Conservation (phyloP, 2,797 vertebrate species). For the Dermochelys coriacea region DNA sequence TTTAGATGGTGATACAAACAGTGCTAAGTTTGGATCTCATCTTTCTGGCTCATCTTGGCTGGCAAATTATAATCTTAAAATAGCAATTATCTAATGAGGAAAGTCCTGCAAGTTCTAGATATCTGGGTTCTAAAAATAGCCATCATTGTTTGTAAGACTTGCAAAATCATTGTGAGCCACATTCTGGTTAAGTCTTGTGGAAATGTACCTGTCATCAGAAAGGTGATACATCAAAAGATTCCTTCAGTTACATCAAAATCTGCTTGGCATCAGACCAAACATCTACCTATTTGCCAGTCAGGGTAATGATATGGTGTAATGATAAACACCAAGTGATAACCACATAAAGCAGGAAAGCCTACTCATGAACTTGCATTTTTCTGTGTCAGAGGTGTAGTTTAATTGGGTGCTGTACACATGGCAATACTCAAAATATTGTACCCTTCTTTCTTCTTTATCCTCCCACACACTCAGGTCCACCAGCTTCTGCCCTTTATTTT, state of each 20-base stretch:
- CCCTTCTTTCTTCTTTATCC: neutral
- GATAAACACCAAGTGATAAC: conserved; percentile 51
- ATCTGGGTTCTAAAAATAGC: conserved; percentile 56
- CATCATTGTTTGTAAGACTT: conserved; percentile 22
- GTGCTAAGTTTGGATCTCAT: conserved; percentile 74
- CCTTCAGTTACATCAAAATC: conserved; percentile 24
- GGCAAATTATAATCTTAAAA: conserved; percentile 77
- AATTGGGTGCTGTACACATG: neutral
- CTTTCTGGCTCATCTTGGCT: conserved; percentile 40
- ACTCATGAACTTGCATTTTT: conserved; percentile 25
- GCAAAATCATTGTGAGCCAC: neutral
- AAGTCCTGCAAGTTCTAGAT: conserved; percentile 64
- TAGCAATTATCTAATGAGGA: conserved; percentile 73
- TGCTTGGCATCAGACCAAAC: conserved; percentile 46
- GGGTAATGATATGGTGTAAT: conserved; percentile 66
- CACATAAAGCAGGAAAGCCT: conserved; percentile 59
- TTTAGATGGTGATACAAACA: conserved; percentile 80
- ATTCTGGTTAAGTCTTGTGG: neutral
- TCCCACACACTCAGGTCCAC: neutral
- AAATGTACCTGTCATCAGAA: conserved; percentile 47
- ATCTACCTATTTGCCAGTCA: conserved; percentile 42
- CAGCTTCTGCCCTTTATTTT: neutral
- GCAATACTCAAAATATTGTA: neutral
- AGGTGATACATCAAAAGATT: conserved; percentile 1
- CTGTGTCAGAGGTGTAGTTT: neutral